Evolutionary conservation across 2,888 invertebrate genomes (phyloP).

Genomic region (Drosophila vallismaia): DNA sequence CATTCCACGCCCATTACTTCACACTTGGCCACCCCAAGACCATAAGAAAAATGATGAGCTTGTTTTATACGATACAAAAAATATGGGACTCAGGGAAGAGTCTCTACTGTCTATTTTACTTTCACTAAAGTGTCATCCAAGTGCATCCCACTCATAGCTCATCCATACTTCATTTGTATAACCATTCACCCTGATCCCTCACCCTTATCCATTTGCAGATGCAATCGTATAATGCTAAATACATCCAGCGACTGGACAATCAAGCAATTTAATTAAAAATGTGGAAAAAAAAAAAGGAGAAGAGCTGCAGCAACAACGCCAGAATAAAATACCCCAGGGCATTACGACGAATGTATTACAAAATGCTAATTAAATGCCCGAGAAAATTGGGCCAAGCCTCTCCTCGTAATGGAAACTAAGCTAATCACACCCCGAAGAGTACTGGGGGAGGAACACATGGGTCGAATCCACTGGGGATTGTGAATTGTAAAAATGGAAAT

Average conservation of each 20-base stretch:
- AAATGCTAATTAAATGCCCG: constrained; percentile 74
- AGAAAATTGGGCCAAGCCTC: constrained; percentile 69
- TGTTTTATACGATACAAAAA: no score
- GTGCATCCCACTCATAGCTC: constrained; percentile 9
- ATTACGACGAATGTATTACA: constrained; percentile 72
- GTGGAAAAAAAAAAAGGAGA: constrained; percentile 62
- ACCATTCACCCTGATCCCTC: constrained; percentile 1
- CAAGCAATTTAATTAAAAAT: constrained; percentile 75
- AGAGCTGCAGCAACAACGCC: constrained; percentile 22
- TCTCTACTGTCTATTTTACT: not conserved
- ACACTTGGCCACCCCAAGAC: not conserved
- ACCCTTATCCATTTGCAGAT: constrained; percentile 8
- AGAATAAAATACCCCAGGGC: constrained; percentile 62
- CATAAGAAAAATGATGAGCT: no score
- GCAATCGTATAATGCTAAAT: constrained; percentile 41
- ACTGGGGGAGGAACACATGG: constrained; percentile 1
- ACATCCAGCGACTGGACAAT: constrained; percentile 44
- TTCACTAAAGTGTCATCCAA: not conserved
- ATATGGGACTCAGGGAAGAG: not conserved
- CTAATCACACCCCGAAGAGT: constrained; percentile 61
- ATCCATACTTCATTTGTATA: constrained; percentile 31
- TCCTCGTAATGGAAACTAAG: constrained; percentile 51
- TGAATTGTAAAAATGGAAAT: constrained; percentile 55
- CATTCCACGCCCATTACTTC: constrained; percentile 18
- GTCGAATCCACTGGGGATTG: constrained; percentile 32